Evolutionary conservation across 2,888 invertebrate genomes (phyloP).

Genomic region (Mamestra brassicae): DNA sequence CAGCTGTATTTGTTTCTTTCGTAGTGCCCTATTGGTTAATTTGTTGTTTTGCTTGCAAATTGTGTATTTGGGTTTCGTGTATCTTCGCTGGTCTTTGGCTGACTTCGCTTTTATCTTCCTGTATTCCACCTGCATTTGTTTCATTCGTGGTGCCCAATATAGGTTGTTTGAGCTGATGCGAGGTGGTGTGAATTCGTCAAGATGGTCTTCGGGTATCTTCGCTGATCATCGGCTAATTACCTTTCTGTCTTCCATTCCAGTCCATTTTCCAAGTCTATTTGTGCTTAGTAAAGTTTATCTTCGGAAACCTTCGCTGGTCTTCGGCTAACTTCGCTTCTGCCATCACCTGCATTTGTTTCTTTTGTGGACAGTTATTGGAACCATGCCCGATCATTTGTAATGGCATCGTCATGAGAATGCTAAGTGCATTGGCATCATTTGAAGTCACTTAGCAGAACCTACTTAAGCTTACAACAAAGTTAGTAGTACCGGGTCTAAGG

Average conservation of each 20-base stretch:
- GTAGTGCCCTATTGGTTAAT: too few species aligned
- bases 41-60: too few species aligned
- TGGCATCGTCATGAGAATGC: constrained; percentile 27
- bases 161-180: neutral
- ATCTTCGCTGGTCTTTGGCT: neutral
- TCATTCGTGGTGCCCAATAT: constrained; percentile 2
- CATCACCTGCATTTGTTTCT: constrained; percentile 8
- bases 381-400: constrained; percentile 39
- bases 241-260: neutral
- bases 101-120: neutral
- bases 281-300: neutral
- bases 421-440: constrained; percentile 41
- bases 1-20: neutral
- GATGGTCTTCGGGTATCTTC: neutral
- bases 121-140: neutral
- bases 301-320: neutral
- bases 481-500: constrained; percentile 7
- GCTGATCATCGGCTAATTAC: neutral
- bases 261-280: too few species aligned
- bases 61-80: neutral
- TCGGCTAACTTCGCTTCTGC: neutral
- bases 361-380: constrained; percentile 35
- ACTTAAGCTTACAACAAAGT: constrained; percentile 15
- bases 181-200: too few species aligned
- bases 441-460: constrained; percentile 24